Percentiles rank a stretch among this genome's conserved stretches.
Conservation (phyloP, 2,113 vertebrate genomes). For the western clawed frog (Xenopus tropicalis) region DNA sequence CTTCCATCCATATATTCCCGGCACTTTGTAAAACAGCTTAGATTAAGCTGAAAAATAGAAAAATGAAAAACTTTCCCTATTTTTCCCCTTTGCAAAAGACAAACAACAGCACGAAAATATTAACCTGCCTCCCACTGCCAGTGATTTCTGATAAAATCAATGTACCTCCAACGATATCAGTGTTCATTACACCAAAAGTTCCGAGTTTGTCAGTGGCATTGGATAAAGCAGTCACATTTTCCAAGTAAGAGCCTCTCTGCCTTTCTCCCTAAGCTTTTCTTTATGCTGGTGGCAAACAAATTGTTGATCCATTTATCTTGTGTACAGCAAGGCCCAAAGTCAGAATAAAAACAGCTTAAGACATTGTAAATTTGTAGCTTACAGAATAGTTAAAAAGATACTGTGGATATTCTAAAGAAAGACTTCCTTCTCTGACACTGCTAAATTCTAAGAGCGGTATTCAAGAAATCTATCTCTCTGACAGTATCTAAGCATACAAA, state of each 20-base stretch:
- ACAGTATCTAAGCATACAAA: conserved; percentile 7
- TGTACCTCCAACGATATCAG: background rate
- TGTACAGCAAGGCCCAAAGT: background rate
- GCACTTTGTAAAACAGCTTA: no score
- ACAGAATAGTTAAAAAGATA: no score
- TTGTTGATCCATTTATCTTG: conserved; percentile 8
- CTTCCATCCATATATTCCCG: no score
- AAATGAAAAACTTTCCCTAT: no score
- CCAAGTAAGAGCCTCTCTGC: conserved; percentile 8
- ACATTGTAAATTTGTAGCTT: background rate
- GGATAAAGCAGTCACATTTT: background rate
- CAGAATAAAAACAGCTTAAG: conserved; percentile 9
- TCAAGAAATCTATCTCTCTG: conserved; percentile 8
- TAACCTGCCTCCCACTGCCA: background rate
- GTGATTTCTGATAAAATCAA: conserved; percentile 1
- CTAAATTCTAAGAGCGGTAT: no score
- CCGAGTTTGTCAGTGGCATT: background rate
- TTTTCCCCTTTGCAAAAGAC: no score
- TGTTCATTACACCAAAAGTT: conserved; percentile 10
- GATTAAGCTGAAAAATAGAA: no score
- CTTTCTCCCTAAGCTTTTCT: conserved; percentile 18
- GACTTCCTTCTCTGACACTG: no score
- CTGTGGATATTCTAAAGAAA: no score
- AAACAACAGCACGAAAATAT: no score
- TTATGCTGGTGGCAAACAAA: conserved; percentile 43